Percentiles rank a stretch among this genome's conserved stretches.
Conservation (phyloP, 2,797 vertebrate species). For the Telmatherina bonti region DNA sequence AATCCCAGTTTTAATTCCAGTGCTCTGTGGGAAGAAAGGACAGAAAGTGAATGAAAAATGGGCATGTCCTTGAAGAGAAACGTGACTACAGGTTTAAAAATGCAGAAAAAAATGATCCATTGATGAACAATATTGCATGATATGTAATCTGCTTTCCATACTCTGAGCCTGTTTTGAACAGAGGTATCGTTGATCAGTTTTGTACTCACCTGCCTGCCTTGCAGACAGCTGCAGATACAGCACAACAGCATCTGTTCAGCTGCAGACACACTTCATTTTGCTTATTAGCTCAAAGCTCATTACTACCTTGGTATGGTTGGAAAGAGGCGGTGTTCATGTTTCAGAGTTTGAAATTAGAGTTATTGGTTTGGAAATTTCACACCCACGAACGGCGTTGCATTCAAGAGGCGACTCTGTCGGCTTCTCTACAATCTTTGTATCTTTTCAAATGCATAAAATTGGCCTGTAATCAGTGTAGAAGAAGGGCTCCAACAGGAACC, state of each 20-base stretch:
- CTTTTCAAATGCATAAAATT: slow-evolving; percentile 5
- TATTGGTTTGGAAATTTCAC: not conserved
- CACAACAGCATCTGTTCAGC: not conserved
- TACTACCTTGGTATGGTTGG: not conserved
- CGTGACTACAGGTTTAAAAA: not conserved
- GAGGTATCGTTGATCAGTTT: not conserved
- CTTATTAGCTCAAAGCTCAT: not conserved
- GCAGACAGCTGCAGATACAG: not conserved
- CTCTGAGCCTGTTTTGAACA: not conserved
- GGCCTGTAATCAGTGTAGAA: slow-evolving; percentile 1
- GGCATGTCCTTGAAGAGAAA: not conserved
- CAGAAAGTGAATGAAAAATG: not conserved
- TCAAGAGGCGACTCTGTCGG: not conserved
- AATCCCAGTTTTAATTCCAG: not conserved
- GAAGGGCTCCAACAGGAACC: slow-evolving; percentile 21
- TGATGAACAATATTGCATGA: not conserved
- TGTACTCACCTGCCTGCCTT: not conserved
- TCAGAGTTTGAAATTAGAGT: not conserved
- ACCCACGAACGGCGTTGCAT: not conserved
- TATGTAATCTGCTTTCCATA: not conserved
- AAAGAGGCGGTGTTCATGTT: not conserved
- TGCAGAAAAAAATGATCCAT: not conserved
- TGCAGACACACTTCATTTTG: not conserved
- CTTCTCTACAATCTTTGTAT: not conserved
- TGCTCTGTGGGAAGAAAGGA: not conserved